phyloP scores from a whole-genome alignment of 1,140 invertebrate genomes.

The Leptopilina clavipes region DNA sequence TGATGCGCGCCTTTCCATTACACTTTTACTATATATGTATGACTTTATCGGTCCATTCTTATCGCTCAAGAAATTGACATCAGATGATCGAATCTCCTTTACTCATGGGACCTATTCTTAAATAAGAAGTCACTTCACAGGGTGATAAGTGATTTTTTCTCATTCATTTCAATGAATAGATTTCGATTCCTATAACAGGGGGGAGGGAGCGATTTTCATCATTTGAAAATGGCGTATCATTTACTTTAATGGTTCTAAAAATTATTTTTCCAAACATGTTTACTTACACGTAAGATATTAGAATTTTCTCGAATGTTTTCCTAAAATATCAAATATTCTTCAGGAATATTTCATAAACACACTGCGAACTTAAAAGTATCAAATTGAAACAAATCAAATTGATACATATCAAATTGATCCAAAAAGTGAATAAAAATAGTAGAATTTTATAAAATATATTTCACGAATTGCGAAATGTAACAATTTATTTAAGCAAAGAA shows the following conservation, averaged over 20 bases:
- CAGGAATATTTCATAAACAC: too few species aligned
- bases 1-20: slow-evolving; percentile 42
- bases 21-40: slow-evolving; percentile 5
- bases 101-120: slow-evolving; percentile 32
- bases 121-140: slow-evolving; percentile 21
- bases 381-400: too few species aligned
- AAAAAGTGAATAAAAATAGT: too few species aligned
- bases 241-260: neutral
- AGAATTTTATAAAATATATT: too few species aligned
- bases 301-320: too few species aligned
- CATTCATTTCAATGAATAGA: slow-evolving; percentile 10
- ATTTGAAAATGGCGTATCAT: slow-evolving; percentile 8
- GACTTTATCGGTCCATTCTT: neutral
- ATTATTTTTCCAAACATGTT: too few species aligned
- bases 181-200: neutral
- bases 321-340: too few species aligned
- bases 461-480: too few species aligned
- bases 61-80: slow-evolving; percentile 22
- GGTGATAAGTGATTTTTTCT: slow-evolving; percentile 28
- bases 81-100: slow-evolving; percentile 10
- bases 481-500: slow-evolving; percentile 4
- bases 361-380: too few species aligned
- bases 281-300: too few species aligned
- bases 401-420: too few species aligned
- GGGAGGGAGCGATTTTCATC: neutral